Percentiles rank a stretch among this genome's conserved stretches.
Conservation (phyloP, 1,140 invertebrate genomes). For the Oryzaephilus surinamensis region DNA sequence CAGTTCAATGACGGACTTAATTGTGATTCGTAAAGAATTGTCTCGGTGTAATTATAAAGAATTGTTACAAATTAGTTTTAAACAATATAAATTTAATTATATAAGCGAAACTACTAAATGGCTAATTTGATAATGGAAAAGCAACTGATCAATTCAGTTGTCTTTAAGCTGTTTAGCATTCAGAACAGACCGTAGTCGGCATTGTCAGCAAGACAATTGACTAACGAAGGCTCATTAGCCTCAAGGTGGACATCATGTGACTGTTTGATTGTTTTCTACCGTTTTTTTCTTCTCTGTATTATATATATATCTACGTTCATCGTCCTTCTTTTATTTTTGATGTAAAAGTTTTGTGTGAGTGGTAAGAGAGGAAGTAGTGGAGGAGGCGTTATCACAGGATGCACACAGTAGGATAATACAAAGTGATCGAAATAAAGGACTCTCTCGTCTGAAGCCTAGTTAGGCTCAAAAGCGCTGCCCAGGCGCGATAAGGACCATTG, state of each 20-base stretch:
- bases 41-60: background rate
- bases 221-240: slow-evolving; percentile 26
- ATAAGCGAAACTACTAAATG: slow-evolving; percentile 11
- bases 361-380: background rate
- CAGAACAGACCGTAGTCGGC: slow-evolving; percentile 18
- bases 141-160: slow-evolving; percentile 15
- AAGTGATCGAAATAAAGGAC: slow-evolving; percentile 22
- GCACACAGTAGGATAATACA: slow-evolving; percentile 24
- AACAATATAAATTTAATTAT: slow-evolving; percentile 19
- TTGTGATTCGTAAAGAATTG: background rate
- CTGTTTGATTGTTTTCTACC: slow-evolving; percentile 15
- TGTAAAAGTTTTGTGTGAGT: background rate
- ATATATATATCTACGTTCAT: too few species aligned
- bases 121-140: slow-evolving; percentile 18
- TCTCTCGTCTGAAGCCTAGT: slow-evolving; percentile 14
- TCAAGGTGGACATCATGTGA: slow-evolving; percentile 13
- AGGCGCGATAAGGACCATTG: slow-evolving; percentile 19
- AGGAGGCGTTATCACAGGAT: slow-evolving; percentile 19
- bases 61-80: background rate
- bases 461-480: slow-evolving; percentile 19
- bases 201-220: slow-evolving; percentile 31
- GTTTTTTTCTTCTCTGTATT: too few species aligned
- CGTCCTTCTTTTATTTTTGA: too few species aligned
- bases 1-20: too few species aligned
- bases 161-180: slow-evolving; percentile 24